Evolutionary conservation across 2,797 vertebrate species (phyloP).

Genomic region (Hippoglossus hippoglossus): DNA sequence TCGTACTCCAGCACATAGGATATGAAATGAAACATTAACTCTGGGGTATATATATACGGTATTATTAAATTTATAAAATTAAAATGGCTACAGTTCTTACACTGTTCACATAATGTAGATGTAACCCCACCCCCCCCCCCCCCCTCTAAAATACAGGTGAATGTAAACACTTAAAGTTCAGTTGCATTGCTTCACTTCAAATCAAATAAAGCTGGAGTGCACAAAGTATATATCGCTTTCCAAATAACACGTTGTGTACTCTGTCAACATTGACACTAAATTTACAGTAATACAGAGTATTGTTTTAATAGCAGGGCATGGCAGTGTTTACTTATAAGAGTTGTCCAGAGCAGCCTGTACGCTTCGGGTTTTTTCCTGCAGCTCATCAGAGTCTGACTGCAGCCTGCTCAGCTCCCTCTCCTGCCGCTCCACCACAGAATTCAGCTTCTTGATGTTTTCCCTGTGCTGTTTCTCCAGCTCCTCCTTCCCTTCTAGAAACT

Average conservation of each 20-base stretch:
- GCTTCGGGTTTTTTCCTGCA: slow-evolving; percentile 93
- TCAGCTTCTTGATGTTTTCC: slow-evolving; percentile 96
- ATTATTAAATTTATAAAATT: too few species aligned
- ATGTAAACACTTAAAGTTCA: too few species aligned
- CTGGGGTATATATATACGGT: too few species aligned
- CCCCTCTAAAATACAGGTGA: too few species aligned
- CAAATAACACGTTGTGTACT: background rate
- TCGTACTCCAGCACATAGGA: background rate
- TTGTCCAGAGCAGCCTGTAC: slow-evolving; percentile 92
- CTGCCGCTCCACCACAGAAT: slow-evolving; percentile 90
- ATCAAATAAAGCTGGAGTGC: too few species aligned
- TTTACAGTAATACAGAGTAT: background rate
- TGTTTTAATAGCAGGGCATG: slow-evolving; percentile 15
- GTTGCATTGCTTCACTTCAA: too few species aligned
- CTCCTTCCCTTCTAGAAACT: slow-evolving; percentile 97
- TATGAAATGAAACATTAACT: too few species aligned
- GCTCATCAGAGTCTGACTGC: slow-evolving; percentile 87
- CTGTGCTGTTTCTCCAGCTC: slow-evolving; percentile 97
- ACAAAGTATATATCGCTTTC: background rate
- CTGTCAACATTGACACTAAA: background rate
- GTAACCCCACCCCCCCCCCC: too few species aligned
- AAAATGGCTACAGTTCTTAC: too few species aligned
- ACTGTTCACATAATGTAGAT: too few species aligned
- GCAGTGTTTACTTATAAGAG: slow-evolving; percentile 89
- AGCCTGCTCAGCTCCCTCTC: slow-evolving; percentile 90